Base-by-base conservation (phyloP, 2,113 vertebrate genomes). In the Rhipidura dahli region DNA sequence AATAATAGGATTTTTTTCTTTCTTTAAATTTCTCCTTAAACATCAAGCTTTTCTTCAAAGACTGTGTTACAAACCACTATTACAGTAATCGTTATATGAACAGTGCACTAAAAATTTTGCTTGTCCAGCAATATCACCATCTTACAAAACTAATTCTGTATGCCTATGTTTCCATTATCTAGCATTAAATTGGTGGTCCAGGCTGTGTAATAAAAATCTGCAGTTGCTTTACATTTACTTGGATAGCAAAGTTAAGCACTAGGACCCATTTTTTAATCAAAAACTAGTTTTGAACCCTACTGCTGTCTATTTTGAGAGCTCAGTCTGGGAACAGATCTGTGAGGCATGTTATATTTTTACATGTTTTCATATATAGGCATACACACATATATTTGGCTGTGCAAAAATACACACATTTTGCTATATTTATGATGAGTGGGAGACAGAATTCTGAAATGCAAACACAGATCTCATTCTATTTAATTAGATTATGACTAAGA, bases 401-500 rank as follows among this genome's bases (percentile, higher is more conserved):
- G 28, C 70, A 85, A 81, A 93, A 94, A 93, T 79, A 82, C 15
- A 91, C 37, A 93, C 37, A 91, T 90, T 92, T 89, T 57, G 28
- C 81, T 95, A 82, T 91, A 84, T 91, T 91, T 96, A 30, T 91
- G 53, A 12, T 81, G 80, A 85, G 91, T 94, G 73, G 91, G 89
- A 96, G 70, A 44, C 19, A 64, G 53, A 89, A 79, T 72, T 91
- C 84, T 82, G 73, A 91, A 94, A 94, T 94, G 73, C 53, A 96
- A 95, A 83, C 71, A 94, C 26, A 87, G 49, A 50, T 57, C 57
- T 89, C 84, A 76, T 47, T 60, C 53, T 91, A 53, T 82, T 95
- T 92, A 89, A 95, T 94, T 89, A 93, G 73, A 91, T 79, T 76
- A 42, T 91, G 87, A 95, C 84, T 96, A 87, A 95, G 53, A 82